These are phyloP conservation scores for Amblyteles armatorius DNA, from an alignment of 2,888 invertebrate genomes.

Conservation along the genomic window DNA sequence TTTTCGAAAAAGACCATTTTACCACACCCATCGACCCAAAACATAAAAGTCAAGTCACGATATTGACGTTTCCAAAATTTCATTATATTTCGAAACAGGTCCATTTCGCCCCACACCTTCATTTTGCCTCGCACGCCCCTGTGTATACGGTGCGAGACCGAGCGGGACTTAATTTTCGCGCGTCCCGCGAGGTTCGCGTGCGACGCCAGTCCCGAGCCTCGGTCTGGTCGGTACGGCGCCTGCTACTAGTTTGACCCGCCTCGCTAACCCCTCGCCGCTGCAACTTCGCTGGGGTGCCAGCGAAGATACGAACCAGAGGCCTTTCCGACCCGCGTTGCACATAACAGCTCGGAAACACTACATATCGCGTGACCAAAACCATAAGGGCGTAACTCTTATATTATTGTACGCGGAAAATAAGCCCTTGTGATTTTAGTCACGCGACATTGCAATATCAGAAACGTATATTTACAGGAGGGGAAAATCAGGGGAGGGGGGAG, in stretches of 20 bases:
- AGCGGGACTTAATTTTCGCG: constrained; percentile 55
- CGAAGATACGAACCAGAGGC: not conserved
- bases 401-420: too few relatives aligned
- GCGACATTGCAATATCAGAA: constrained; percentile 12
- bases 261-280: constrained; percentile 5
- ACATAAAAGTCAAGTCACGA: too few relatives aligned
- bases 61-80: too few relatives aligned
- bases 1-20: too few relatives aligned
- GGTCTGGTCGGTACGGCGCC: constrained; percentile 66
- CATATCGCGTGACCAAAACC: too few relatives aligned
- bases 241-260: constrained; percentile 43
- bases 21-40: too few relatives aligned
- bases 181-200: constrained; percentile 60
- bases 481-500: constrained; percentile 9
- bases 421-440: too few relatives aligned
- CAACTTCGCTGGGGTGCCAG: constrained; percentile 13
- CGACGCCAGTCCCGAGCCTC: constrained; percentile 60
- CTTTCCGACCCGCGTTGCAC: not conserved
- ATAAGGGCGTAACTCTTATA: too few relatives aligned
- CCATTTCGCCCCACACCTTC: too few relatives aligned
- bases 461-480: constrained; percentile 1
- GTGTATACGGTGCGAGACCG: not conserved
- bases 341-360: constrained; percentile 18
- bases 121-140: too few relatives aligned
- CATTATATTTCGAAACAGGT: too few relatives aligned